These are phyloP conservation scores for Pelodiscus sinensis DNA, from an alignment of 2,113 vertebrate genomes.

Conservation along the genomic window DNA sequence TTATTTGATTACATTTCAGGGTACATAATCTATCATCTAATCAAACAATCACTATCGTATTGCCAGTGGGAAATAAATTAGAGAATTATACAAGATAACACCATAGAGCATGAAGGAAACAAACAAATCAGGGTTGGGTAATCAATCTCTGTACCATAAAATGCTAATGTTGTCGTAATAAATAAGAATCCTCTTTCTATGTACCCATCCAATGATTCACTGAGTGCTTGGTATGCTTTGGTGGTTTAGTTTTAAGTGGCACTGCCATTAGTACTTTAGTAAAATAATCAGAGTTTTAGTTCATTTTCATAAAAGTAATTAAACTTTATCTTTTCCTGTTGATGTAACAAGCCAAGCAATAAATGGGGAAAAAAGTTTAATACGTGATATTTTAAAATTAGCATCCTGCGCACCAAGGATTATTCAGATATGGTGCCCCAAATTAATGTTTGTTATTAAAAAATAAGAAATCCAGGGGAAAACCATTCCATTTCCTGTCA, in stretches of 20 bases:
- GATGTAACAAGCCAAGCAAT: constrained; percentile 55
- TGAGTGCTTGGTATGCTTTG: constrained; percentile 32
- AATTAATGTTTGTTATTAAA: constrained; percentile 34
- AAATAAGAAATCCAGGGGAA: neutral
- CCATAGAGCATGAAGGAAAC: constrained; percentile 31
- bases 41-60: constrained; percentile 50
- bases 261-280: constrained; percentile 17
- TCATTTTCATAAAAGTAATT: constrained; percentile 75
- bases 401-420: neutral
- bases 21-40: constrained; percentile 48
- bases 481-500: constrained; percentile 3
- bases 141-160: constrained; percentile 59
- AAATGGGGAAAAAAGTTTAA: constrained; percentile 49
- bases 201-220: constrained; percentile 19
- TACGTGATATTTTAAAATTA: constrained; percentile 45
- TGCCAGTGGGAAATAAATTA: constrained; percentile 47
- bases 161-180: constrained; percentile 55
- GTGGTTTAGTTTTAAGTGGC: constrained; percentile 48
- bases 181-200: constrained; percentile 51
- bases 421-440: constrained; percentile 39
- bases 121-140: constrained; percentile 50
- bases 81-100: constrained; percentile 38
- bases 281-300: constrained; percentile 50
- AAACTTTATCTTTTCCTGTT: constrained; percentile 64
- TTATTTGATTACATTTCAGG: constrained; percentile 57